Evolutionary conservation across 2,888 invertebrate species (phyloP).

Genomic region (Eilema griseolum): DNA sequence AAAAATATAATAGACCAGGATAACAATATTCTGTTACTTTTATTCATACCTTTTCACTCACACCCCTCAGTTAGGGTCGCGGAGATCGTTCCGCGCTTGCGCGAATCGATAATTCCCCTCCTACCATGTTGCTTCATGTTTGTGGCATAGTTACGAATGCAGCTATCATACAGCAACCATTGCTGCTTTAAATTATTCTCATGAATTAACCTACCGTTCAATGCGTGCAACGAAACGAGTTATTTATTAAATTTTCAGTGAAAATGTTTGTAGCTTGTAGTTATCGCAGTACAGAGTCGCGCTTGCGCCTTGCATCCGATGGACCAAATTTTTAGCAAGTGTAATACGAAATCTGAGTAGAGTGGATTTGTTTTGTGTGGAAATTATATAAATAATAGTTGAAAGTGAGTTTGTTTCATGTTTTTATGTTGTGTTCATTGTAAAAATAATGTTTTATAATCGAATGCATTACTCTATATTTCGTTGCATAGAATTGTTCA

Average conservation of each 20-base stretch:
- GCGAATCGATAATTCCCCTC: conserved; percentile 77
- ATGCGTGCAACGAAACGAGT: conserved; percentile 57
- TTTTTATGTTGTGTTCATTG: conserved; percentile 13
- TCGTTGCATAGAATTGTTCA: conserved; percentile 30
- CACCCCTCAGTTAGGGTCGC: conserved; percentile 66
- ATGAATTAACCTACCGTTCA: fast-evolving
- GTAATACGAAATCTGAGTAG: conserved; percentile 71
- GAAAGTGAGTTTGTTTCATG: conserved; percentile 69
- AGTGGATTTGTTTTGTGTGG: conserved; percentile 75
- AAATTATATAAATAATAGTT: conserved; percentile 59
- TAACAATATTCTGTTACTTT: conserved; percentile 33
- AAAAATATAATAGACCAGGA: conserved; percentile 51
- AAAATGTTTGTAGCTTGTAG: conserved; percentile 55
- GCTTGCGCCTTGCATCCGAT: conserved; percentile 80
- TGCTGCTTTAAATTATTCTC: conserved; percentile 39
- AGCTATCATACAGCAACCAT: conserved; percentile 47
- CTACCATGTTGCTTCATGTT: conserved; percentile 45
- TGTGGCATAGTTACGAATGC: conserved; percentile 5
- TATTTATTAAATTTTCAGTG: neutral
- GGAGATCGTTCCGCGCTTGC: conserved; percentile 76
- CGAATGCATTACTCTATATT: neutral
- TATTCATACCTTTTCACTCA: conserved; percentile 47
- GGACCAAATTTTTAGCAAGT: conserved; percentile 78
- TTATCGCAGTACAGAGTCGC: conserved; percentile 60
- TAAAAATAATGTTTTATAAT: neutral